Percentiles rank a stretch among this genome's conserved stretches.
Evolutionary conservation across 2,888 invertebrate species (phyloP).

Genomic region (Habroteleia sp.): DNA sequence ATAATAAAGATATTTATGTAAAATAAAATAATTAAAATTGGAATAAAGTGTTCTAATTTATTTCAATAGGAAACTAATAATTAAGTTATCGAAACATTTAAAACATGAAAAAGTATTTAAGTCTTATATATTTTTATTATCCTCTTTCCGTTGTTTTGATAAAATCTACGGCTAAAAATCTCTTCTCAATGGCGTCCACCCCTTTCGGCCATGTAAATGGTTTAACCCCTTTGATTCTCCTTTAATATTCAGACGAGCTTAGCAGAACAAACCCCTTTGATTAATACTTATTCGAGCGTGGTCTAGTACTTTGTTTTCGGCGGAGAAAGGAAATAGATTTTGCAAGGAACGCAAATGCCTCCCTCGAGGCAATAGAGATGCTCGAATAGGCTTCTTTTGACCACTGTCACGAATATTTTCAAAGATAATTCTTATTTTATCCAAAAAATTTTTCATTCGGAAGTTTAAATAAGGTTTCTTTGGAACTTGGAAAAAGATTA

Average conservation of each 20-base stretch:
- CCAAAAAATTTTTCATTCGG: no score
- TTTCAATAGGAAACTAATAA: no score
- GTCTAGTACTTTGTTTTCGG: slow-evolving; percentile 39
- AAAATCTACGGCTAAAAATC: slow-evolving; percentile 38
- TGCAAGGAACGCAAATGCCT: slow-evolving; percentile 20
- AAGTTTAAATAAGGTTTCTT: no score
- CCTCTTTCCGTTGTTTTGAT: slow-evolving; percentile 29
- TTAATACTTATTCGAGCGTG: slow-evolving; percentile 67
- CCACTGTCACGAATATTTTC: no score
- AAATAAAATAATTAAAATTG: no score
- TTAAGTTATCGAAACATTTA: no score
- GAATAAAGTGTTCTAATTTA: no score
- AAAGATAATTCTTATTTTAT: no score
- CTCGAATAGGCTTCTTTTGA: background rate
- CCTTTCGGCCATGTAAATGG: slow-evolving; percentile 55
- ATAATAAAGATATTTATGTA: no score
- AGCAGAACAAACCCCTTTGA: slow-evolving; percentile 70
- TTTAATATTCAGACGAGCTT: slow-evolving; percentile 74
- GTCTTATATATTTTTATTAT: slow-evolving; percentile 8
- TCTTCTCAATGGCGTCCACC: slow-evolving; percentile 9
- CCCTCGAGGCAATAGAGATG: slow-evolving; percentile 28
- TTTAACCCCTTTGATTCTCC: slow-evolving; percentile 70
- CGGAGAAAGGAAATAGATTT: slow-evolving; percentile 47
- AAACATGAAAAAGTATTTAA: no score
- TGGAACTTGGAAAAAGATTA: no score